Evolutionary conservation across 1,140 invertebrate genomes (phyloP), one percentile per base, ranked within the genome.

Genomic region (Drosophila repletoides): DNA sequence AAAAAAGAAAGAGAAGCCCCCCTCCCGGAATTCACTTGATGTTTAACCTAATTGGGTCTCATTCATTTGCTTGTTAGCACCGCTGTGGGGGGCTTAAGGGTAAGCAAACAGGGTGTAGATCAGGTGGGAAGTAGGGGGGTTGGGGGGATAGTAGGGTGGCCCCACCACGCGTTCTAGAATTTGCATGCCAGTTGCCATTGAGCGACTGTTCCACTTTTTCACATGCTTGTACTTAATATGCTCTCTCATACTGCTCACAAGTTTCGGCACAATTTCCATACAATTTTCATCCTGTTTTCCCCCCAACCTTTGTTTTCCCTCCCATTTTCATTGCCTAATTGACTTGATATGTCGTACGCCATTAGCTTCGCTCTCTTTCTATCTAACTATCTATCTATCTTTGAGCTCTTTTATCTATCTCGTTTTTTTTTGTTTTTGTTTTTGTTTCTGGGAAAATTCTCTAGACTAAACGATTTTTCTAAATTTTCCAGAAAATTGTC

Each of bases 401-500:
- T 26, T 49, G n/a, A n/a, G n/a, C 19, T 65, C 10, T 51, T 15
- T 24, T 51, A 9, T 22, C 19, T 46, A 1, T 40, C 10, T 63
- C 10, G n/a, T n/a, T n/a, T 46, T 36, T 46, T 49, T 40, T 22
- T 59, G 5, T 46, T 43, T 52, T 38, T 34, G 2, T 26, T 41
- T n/a, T n/a, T n/a, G n/a, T 53, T 19, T 34, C 14, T 46, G 21
- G 17, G 48, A 55, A 33, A 22, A 26, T 65, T 49, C 36, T 68
- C 49, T 48, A 41, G 33, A 63, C 36, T 65, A 56, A 64, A 36
- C 43, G 28, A 6, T 43, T 64, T 43, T 64, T 49, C 14, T 51
- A 58, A 48, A 55, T 29, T 64, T 88, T 89, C 14, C 76, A 90
- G 88, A 90, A 90, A 79, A 69, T 71, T 68, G 83, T 74, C 22